Base-by-base conservation (phyloP, 2,797 vertebrate species). In the Cheirogaleus major region DNA sequence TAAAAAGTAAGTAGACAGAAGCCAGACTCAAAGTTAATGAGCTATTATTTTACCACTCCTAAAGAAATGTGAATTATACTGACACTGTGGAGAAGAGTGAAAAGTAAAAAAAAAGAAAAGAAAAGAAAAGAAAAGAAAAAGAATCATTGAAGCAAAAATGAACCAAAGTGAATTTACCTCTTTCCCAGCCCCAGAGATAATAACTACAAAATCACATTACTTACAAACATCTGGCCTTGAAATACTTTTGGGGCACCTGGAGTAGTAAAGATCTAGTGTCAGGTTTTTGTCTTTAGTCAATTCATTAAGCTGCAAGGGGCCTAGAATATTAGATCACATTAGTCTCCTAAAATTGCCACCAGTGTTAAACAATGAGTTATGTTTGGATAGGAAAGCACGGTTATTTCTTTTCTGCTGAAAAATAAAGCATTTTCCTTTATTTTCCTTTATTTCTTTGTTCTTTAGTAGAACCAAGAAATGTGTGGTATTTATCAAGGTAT, bases 291-390 rank as follows among this genome's bases (percentile, higher is more conserved):
- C 95, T 96, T 98, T 80, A 90, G 61, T 96, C 50, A 94, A 86
- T 90, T 96, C 95, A 98, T 97, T 97, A 97, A 98, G 94, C 95
- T 96, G 2, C 11, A 84, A 93, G 96, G 96, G 13, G 1, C 25
- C 30, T 35, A 83, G 83, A 97, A 93, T 95, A 30, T 89, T 96
- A 67, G 96, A 97, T 97, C 95, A 89, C 96, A 97, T 93, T 95
- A 98, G 93, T 96, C 88, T 94, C 82, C 89, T 98, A 97, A 98
- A 99, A 97, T 89, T 93, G 30, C 52, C 45, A 70, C 48, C 20
- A n/a, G 32, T 67, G 15, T 94, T 91, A 85, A 94, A 57, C 35
- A 95, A 55, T 78, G 82, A 20, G 20, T 84, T 84, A 52, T 30
- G 57, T 82, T 95, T 96, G 41, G 38, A 59, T 22, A 84, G 65